Evolutionary conservation across 1,140 invertebrate species (phyloP).

Genomic region (Heliothis virescens): DNA sequence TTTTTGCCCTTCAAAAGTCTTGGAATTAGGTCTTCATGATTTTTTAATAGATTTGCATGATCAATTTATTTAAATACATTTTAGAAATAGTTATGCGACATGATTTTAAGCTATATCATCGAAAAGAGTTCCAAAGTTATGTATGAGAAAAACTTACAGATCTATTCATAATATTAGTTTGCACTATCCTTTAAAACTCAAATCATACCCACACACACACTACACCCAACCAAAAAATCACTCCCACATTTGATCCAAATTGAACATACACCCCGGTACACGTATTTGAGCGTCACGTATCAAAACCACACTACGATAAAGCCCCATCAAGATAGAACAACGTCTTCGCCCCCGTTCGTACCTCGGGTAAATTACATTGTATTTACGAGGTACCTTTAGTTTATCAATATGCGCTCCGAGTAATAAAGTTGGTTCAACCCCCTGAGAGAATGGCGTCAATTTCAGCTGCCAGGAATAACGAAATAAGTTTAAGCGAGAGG

Average conservation of each 20-base stretch:
- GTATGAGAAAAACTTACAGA: no score
- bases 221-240: no score
- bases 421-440: slow-evolving; percentile 24
- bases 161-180: no score
- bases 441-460: slow-evolving; percentile 15
- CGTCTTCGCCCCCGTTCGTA: not conserved
- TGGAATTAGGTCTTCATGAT: not conserved
- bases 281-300: not conserved
- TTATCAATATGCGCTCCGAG: slow-evolving; percentile 35
- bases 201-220: no score
- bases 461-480: slow-evolving; percentile 1
- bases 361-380: slow-evolving; percentile 5
- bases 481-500: not conserved
- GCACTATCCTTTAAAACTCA: no score
- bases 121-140: no score
- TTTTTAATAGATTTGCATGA: no score
- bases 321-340: slow-evolving; percentile 7
- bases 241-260: no score
- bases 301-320: not conserved
- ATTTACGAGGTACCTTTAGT: slow-evolving; percentile 8
- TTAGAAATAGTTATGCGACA: no score
- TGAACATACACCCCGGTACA: not conserved
- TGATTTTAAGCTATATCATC: no score
- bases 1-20: not conserved
- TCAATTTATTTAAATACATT: no score